Percentiles rank a stretch among this genome's conserved stretches.
These are phyloP conservation scores for Apotomis betuletana DNA, from an alignment of 2,888 invertebrate genomes.

Conservation along the genomic window DNA sequence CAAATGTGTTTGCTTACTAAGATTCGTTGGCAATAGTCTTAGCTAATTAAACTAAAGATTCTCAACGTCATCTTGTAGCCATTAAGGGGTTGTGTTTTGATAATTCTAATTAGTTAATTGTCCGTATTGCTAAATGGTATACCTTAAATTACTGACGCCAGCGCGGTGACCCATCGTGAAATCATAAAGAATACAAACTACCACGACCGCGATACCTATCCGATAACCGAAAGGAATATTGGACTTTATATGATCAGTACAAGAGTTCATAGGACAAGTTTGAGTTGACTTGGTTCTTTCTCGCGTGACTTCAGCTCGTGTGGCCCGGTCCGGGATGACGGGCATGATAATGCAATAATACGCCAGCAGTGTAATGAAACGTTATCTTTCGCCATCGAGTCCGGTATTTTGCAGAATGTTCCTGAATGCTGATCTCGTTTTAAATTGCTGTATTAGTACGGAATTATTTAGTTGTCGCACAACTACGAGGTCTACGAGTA, in stretches of 20 bases:
- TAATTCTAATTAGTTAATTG: neutral
- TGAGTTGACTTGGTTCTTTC: neutral
- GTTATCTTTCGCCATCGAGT: slow-evolving; percentile 20
- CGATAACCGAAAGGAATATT: neutral
- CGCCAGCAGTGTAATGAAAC: slow-evolving; percentile 34
- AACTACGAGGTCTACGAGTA: too few relatives aligned
- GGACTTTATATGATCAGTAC: neutral
- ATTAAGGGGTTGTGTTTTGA: neutral
- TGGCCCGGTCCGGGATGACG: slow-evolving; percentile 17
- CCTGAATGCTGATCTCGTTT: neutral
- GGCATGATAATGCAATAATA: slow-evolving; percentile 32
- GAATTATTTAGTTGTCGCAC: too few relatives aligned
- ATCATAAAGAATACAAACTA: too few relatives aligned
- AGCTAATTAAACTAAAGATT: neutral
- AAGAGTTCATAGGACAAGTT: neutral
- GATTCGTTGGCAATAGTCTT: too few relatives aligned
- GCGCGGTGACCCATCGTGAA: too few relatives aligned
- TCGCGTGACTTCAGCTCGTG: slow-evolving; percentile 21
- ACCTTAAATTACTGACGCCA: too few relatives aligned
- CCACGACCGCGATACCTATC: too few relatives aligned
- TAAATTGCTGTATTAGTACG: neutral
- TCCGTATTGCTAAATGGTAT: neutral
- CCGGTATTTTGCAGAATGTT: slow-evolving; percentile 19
- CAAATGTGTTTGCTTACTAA: neutral
- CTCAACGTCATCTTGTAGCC: neutral